Conservation (phyloP, 2,888 invertebrate species). For the Euzetes globulus region DNA sequence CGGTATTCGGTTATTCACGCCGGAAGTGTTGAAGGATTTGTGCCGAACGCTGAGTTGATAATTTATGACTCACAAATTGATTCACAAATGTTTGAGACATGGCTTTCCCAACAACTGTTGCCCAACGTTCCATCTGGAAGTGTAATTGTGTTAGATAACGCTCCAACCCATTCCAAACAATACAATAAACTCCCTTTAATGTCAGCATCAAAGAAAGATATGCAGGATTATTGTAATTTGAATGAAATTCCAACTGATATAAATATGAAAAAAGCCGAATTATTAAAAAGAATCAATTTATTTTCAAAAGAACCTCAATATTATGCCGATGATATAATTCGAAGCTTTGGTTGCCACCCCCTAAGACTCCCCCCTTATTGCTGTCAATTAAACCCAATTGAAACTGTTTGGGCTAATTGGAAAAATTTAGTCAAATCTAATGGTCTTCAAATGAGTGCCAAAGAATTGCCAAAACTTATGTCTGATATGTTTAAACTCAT, state of each 20-base stretch:
- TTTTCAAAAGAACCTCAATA: neutral
- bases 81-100: neutral
- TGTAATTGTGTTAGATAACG: neutral
- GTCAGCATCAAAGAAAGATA: neutral
- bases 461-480: too few species aligned
- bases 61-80: neutral
- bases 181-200: neutral
- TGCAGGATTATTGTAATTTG: neutral
- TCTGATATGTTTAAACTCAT: too few species aligned
- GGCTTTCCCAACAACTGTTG: neutral
- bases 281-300: neutral
- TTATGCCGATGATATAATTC: neutral
- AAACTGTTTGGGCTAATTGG: neutral
- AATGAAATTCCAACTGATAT: neutral
- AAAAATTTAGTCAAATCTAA: too few species aligned
- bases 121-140: neutral
- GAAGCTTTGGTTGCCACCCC: neutral
- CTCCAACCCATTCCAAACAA: neutral
- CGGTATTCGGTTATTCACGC: neutral
- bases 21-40: neutral
- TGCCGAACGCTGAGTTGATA: neutral
- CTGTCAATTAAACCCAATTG: neutral
- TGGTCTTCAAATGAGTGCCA: too few species aligned
- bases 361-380: neutral
- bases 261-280: neutral